Evolutionary conservation across 2,888 invertebrate species (phyloP), one percentile per base, ranked within the genome.

Genomic region (Melipona bicolor): DNA sequence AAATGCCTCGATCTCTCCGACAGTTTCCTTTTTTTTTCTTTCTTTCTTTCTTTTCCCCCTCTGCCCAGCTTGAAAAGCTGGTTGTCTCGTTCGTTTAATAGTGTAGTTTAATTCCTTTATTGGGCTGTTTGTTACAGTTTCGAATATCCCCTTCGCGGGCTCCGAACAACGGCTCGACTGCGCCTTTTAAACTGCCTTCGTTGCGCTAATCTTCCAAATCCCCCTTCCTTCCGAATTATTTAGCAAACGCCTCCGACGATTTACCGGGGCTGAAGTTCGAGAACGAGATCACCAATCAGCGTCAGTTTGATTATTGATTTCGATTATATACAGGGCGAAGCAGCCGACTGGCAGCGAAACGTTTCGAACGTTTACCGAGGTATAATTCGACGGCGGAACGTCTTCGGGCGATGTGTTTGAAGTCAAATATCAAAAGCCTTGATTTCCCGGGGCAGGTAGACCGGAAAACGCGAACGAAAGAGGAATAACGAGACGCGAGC

Each of bases 91-190:
- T 62, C 72, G 61, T 77, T 80, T 83, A 71, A 84, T 75, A 74
- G 76, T 52, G 50, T 62, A 49, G 84, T 56, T 84, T 78, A 62
- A 81, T 74, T 68, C 84, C 61, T 84, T 85, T 74, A 84, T 81
- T 67, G 69, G 56, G 24, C 52, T 78, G 78, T 78, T 83, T 83
- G 74, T 62, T 49, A 65, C 54, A 56, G 67, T 32, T 69, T 27
- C 73, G 6, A 69, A 54, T 64, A 65, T 52, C 50, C 15, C 5
- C 67, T 27, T 19, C 32, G n/a, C 36, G 62, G 13, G 50, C 54
- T 56, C 43, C 15, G 65, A 59, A 59, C 74, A 69, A 79, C 17
- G 56, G 9, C 64, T 43, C 43, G 43, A 43, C 43, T 32, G 54
- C 74, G 59, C 56, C 62, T 59, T 59, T 64, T 24, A 61, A 61